A percentile compares a stretch with the other conserved stretches of the same genome.
These are phyloP conservation scores for Rotaria socialis DNA, from an alignment of 2,888 invertebrate species.

Conservation along the genomic window DNA sequence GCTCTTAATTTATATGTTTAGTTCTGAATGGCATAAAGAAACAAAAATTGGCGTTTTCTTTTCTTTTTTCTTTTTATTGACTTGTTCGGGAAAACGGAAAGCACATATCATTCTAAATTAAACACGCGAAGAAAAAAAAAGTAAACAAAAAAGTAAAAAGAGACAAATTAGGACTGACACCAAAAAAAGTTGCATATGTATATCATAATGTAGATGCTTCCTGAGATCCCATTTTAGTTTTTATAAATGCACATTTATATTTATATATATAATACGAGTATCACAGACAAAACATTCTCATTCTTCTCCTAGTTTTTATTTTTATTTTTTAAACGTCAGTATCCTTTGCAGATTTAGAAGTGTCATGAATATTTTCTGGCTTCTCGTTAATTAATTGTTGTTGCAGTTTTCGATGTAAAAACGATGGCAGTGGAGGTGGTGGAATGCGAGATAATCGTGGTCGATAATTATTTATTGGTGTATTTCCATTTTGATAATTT, in stretches of 20 bases:
- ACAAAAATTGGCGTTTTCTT: neutral
- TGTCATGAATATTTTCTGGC: neutral
- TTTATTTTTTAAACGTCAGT: neutral
- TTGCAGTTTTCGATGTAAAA: neutral
- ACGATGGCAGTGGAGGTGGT: conserved; percentile 14
- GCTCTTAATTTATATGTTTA: neutral
- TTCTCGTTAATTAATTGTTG: neutral
- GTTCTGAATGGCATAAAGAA: neutral
- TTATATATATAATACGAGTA: conserved; percentile 3
- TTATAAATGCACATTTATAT: neutral
- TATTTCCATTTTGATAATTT: neutral
- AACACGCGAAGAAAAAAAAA: neutral
- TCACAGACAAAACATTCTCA: neutral
- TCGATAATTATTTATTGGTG: neutral
- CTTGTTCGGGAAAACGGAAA: neutral
- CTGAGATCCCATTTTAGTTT: neutral
- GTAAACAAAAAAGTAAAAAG: neutral
- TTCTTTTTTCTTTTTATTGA: neutral
- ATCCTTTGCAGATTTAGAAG: neutral
- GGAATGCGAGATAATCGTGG: neutral
- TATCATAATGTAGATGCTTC: neutral
- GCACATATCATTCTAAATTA: conserved; percentile 1
- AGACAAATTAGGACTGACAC: neutral
- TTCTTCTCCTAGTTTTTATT: neutral
- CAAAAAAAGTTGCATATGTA: neutral